Evolutionary conservation across 2,113 vertebrate species (phyloP).

Genomic region (Xenotilapia caudafasciata): DNA sequence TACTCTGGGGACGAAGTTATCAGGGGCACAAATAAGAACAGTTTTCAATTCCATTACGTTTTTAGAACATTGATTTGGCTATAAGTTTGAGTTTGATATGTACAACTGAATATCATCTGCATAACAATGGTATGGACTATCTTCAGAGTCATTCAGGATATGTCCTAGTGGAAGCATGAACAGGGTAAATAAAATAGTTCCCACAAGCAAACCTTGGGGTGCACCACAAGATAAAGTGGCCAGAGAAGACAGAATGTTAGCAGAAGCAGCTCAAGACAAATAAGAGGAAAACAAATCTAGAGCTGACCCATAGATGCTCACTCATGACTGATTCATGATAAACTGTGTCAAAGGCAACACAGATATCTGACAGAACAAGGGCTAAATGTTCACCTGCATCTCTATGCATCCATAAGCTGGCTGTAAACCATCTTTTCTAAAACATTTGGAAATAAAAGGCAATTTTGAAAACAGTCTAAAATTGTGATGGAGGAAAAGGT

Average conservation of each 20-base stretch:
- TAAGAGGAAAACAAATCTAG: background rate
- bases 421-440: background rate
- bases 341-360: background rate
- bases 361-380: background rate
- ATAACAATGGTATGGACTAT: background rate
- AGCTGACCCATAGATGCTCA: background rate
- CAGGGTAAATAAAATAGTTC: background rate
- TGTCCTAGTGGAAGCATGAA: background rate
- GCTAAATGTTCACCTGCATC: background rate
- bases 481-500: background rate
- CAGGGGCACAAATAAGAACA: background rate
- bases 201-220: background rate
- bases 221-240: background rate
- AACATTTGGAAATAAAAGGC: background rate
- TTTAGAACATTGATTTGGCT: background rate
- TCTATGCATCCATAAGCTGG: background rate
- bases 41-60: background rate
- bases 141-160: background rate
- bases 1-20: background rate
- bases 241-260: background rate
- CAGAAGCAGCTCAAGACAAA: background rate
- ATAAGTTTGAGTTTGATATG: background rate
- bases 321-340: background rate
- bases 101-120: background rate
- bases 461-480: background rate